These are phyloP conservation scores for Dorcus hopei DNA, from an alignment of 2,888 invertebrate species.

Conservation along the genomic window DNA sequence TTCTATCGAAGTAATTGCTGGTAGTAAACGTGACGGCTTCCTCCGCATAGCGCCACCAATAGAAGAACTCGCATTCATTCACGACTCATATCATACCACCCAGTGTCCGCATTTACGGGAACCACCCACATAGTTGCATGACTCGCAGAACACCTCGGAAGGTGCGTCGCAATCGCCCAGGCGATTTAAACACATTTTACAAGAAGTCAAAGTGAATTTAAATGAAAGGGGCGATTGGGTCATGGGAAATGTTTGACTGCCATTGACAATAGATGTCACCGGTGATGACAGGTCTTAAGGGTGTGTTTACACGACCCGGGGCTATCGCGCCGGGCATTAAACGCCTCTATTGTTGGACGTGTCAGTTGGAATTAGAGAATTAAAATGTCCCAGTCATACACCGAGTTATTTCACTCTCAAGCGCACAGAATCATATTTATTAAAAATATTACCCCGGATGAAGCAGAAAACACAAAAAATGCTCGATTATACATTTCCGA, in stretches of 20 bases:
- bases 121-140: slow-evolving; percentile 36
- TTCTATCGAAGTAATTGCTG: too few relatives aligned
- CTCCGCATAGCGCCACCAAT: slow-evolving; percentile 24
- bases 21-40: neutral
- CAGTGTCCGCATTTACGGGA: slow-evolving; percentile 33
- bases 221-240: slow-evolving; percentile 22
- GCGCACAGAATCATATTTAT: too few relatives aligned
- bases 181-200: slow-evolving; percentile 9
- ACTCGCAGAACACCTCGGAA: slow-evolving; percentile 29
- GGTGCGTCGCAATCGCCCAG: slow-evolving; percentile 25
- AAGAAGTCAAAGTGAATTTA: neutral
- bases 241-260: slow-evolving; percentile 31
- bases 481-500: too few relatives aligned
- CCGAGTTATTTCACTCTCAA: neutral
- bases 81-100: slow-evolving; percentile 27
- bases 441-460: too few relatives aligned
- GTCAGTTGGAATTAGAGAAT: slow-evolving; percentile 33
- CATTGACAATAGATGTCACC: slow-evolving; percentile 39
- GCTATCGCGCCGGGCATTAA: slow-evolving; percentile 36
- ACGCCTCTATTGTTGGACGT: slow-evolving; percentile 37
- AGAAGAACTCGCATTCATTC: slow-evolving; percentile 24
- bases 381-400: slow-evolving; percentile 25
- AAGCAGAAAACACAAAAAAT: too few relatives aligned
- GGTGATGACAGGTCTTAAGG: slow-evolving; percentile 40
- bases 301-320: slow-evolving; percentile 39